A percentile compares a stretch with the other conserved stretches of the same genome.
Conservation (phyloP, 2,113 vertebrate genomes). For the Otocyon megalotis region DNA sequence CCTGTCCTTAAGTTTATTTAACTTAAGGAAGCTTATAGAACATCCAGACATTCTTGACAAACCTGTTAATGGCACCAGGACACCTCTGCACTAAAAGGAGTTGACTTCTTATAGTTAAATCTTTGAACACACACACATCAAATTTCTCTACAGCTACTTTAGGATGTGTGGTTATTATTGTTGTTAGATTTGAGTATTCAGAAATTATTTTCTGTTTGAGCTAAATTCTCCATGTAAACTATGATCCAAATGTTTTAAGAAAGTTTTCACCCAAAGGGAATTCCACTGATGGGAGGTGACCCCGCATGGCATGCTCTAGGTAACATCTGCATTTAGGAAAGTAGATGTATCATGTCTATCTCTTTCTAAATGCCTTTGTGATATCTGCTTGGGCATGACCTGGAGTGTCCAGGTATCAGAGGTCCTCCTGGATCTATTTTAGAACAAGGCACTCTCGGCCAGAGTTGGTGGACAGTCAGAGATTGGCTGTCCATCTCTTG, state of each 20-base stretch:
- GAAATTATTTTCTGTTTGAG: not conserved
- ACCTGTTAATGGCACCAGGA: not conserved
- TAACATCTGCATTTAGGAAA: not conserved
- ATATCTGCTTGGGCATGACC: not conserved
- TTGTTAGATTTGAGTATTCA: not conserved
- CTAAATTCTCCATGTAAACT: not conserved
- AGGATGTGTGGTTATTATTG: not conserved
- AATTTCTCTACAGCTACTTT: not conserved
- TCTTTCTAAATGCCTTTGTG: not conserved
- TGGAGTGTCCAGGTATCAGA: not conserved
- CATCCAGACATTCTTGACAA: not conserved
- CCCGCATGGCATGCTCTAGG: not conserved
- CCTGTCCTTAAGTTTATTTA: not conserved
- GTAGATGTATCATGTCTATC: accelerated
- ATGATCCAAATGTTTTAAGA: not conserved
- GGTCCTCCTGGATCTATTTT: not conserved
- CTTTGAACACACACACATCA: not conserved
- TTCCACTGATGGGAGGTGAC: not conserved
- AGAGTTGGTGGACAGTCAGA: not conserved
- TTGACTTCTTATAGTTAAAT: not conserved
- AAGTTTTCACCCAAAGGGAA: not conserved
- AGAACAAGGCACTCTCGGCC: not conserved
- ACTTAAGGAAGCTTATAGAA: not conserved
- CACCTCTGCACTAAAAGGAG: not conserved
- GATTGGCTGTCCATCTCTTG: too few relatives aligned